Evolutionary conservation across 37 sponge, comb jelly and placozoan genomes (phyloP).

Genomic region (Chondrilla cf. caribensis): DNA sequence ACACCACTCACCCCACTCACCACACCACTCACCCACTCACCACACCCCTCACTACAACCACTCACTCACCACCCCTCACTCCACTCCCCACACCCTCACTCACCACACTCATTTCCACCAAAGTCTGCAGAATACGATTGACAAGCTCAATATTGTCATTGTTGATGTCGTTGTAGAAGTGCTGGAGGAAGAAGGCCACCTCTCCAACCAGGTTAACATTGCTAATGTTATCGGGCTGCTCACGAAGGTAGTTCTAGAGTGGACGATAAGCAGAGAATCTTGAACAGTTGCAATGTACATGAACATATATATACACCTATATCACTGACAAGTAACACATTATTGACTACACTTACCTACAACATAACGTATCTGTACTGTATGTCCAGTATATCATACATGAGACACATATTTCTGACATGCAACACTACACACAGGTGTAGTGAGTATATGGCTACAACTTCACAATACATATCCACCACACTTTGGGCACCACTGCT

Average conservation of each 20-base stretch:
- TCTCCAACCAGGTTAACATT: slow-evolving; percentile 69
- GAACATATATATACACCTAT: background rate
- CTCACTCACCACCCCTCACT: background rate
- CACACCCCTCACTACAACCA: slow-evolving; percentile 20
- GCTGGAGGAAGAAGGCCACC: slow-evolving; percentile 38
- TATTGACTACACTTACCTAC: background rate
- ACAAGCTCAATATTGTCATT: slow-evolving; percentile 61
- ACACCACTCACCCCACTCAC: background rate
- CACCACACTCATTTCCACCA: slow-evolving; percentile 64
- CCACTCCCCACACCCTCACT: background rate
- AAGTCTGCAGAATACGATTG: slow-evolving; percentile 51
- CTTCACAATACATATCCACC: too few relatives aligned
- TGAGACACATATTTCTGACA: too few relatives aligned
- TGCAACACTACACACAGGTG: too few relatives aligned
- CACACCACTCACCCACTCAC: slow-evolving; percentile 1
- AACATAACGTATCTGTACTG: background rate
- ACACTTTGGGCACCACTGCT: too few relatives aligned
- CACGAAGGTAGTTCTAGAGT: slow-evolving; percentile 55
- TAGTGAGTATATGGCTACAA: too few relatives aligned
- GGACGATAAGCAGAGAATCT: too few relatives aligned
- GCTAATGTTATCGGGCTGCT: slow-evolving; percentile 71
- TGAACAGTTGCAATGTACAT: background rate
- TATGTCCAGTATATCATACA: background rate
- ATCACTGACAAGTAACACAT: background rate
- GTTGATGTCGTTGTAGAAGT: slow-evolving; percentile 58